Base-by-base conservation (phyloP, 2,888 invertebrate species). In the Chymomyza fuscimana region DNA sequence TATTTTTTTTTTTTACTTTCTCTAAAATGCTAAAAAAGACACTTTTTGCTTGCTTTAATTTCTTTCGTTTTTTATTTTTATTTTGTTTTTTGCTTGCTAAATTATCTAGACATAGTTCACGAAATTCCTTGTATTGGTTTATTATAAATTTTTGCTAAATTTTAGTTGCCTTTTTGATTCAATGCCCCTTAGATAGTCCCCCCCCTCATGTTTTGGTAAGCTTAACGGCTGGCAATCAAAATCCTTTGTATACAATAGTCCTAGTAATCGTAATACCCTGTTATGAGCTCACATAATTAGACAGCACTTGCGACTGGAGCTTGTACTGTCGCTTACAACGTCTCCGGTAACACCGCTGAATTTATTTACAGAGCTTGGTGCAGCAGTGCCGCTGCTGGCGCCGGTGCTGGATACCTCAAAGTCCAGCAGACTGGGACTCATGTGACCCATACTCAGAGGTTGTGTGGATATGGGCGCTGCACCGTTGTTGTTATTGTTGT, bases 331-430 rank as follows among this genome's bases (percentile, higher is more conserved):
- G 76, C 95, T 95, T 72, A 96, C 94, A 74, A 95, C 95, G 82
- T 96, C 96, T 86, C 96, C 95, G 29, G 96, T 96, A 89, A 95
- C 94, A 15, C 96, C 96, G 12, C 95, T 94, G 91, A 95, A 95
- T 78, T 95, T 92, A 56, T 90, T 90, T 36, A 91, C 80, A 32
- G 78, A 73, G 74, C 76, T 73, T 69, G 69, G 90, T 70, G 89
- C 88, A 65, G 80, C 78, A 59, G 79, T 72, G 66, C 90, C 91
- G 65, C 87, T 84, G 80, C 46, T 88, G 89, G 46, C 29, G 52
- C 6, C 62, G 63, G 3, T 61, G 65, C 52, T 64, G 65, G 54
- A 22, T 15, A 54, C 19, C 63, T 79, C 82, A 71, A 79, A 80
- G 90, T 93, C 93, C 69, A 88, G 79, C 52, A 86, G 74, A 80